These are phyloP conservation scores for Xanthostigma xanthostigma DNA, from an alignment of 2,888 invertebrate genomes.

Conservation along the genomic window DNA sequence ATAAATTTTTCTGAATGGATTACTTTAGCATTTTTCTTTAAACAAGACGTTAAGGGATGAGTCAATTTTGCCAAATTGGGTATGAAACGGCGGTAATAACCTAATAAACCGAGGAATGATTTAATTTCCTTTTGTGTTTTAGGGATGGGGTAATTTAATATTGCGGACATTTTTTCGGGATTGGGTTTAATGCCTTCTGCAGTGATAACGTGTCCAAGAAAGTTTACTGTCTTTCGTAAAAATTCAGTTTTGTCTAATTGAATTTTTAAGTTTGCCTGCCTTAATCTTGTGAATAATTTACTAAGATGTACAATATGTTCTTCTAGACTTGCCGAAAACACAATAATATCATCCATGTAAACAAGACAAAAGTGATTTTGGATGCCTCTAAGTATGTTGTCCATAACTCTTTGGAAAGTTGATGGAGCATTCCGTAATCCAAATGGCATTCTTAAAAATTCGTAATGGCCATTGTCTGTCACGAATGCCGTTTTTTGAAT, in stretches of 20 bases:
- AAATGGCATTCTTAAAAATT: conserved; percentile 17
- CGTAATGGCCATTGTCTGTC: conserved; percentile 16
- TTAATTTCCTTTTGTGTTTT: conserved; percentile 19
- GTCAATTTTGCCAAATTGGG: conserved; percentile 12
- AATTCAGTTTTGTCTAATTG: conserved; percentile 23
- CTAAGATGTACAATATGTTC: conserved; percentile 18
- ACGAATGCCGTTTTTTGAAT: conserved; percentile 19
- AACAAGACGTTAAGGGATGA: conserved; percentile 10
- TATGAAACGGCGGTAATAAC: conserved; percentile 12
- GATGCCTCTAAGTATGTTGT: conserved; percentile 7
- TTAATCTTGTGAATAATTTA: conserved; percentile 17
- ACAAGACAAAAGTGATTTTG: conserved; percentile 10
- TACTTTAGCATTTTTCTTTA: conserved; percentile 11
- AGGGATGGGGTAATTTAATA: conserved; percentile 17
- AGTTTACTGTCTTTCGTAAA: conserved; percentile 20
- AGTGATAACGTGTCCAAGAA: conserved; percentile 23
- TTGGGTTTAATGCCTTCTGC: conserved; percentile 22
- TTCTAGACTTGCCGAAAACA: conserved; percentile 14
- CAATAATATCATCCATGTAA: conserved; percentile 18
- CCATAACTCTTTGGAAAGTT: conserved; percentile 7
- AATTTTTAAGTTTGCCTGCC: conserved; percentile 13
- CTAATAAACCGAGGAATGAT: conserved; percentile 9
- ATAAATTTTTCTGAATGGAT: conserved; percentile 1
- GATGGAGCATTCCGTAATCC: conserved; percentile 7
- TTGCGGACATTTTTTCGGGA: conserved; percentile 17